A percentile compares a stretch with the other conserved stretches of the same genome.
These are phyloP conservation scores for Agriopis marginaria DNA, from an alignment of 2,888 invertebrate genomes.

Conservation along the genomic window DNA sequence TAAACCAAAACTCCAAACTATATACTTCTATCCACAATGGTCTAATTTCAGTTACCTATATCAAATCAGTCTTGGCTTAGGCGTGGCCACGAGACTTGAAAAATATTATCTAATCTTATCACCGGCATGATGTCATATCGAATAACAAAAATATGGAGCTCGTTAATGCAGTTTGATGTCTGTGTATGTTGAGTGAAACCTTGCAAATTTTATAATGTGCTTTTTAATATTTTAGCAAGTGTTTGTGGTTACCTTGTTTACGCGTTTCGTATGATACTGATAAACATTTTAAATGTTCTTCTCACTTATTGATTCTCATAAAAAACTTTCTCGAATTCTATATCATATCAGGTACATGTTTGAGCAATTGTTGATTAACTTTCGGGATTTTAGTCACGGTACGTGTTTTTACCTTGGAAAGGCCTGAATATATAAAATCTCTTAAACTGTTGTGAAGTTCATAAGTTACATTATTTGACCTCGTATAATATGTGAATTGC, in stretches of 20 bases:
- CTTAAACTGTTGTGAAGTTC: no score
- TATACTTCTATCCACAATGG: conserved; percentile 1
- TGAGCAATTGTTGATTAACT: not conserved
- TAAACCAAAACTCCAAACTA: not conserved
- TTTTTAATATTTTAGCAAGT: conserved; percentile 34
- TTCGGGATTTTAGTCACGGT: not conserved
- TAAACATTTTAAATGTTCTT: conserved; percentile 1
- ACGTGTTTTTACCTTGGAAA: not conserved
- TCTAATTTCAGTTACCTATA: conserved; percentile 38
- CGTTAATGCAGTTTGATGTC: conserved; percentile 52
- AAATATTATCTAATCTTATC: conserved; percentile 75
- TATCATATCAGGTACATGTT: conserved; percentile 8
- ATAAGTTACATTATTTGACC: not conserved
- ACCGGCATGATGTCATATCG: conserved; percentile 67
- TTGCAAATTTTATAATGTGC: conserved; percentile 27
- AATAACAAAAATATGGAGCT: conserved; percentile 60
- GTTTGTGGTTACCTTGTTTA: not conserved
- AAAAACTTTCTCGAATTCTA: conserved; percentile 15
- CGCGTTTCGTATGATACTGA: not conserved
- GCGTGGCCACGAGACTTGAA: conserved; percentile 64
- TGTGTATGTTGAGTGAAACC: conserved; percentile 42
- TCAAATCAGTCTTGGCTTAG: conserved; percentile 52
- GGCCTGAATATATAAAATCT: no score
- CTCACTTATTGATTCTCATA: conserved; percentile 8
- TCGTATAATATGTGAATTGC: not conserved